These are phyloP conservation scores for Horisme vitalbata DNA, from an alignment of 2,888 invertebrate species.

Conservation along the genomic window DNA sequence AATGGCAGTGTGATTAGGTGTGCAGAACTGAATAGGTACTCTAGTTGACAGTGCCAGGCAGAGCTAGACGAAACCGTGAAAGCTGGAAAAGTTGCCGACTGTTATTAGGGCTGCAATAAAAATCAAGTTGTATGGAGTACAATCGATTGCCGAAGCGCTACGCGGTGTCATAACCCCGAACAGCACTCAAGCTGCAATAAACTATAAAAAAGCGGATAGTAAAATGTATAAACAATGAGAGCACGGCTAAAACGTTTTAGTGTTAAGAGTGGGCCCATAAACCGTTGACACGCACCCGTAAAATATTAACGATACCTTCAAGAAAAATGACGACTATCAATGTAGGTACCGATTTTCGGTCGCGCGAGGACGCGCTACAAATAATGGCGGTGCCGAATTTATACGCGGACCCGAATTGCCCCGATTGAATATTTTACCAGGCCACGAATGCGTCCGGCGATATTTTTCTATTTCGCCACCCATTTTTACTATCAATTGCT, in stretches of 20 bases:
- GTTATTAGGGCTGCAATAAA: constrained; percentile 62
- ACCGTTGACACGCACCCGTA: constrained; percentile 81
- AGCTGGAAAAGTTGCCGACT: constrained; percentile 49
- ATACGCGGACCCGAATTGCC: constrained; percentile 80
- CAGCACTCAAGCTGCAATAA: constrained; percentile 71
- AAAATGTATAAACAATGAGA: constrained; percentile 82
- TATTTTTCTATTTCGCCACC: constrained; percentile 80
- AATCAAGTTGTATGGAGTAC: constrained; percentile 65
- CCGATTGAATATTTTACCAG: constrained; percentile 82
- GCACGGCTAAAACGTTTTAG: constrained; percentile 80
- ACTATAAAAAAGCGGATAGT: constrained; percentile 79
- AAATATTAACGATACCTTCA: constrained; percentile 81
- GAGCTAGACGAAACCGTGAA: constrained; percentile 43
- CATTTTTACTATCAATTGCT: constrained; percentile 81
- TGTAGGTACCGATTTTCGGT: constrained; percentile 79
- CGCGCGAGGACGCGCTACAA: constrained; percentile 77
- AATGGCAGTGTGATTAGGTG: constrained; percentile 7
- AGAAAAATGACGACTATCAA: constrained; percentile 82
- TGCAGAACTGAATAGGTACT: constrained; percentile 14
- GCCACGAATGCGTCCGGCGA: constrained; percentile 77
- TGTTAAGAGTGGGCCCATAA: constrained; percentile 81
- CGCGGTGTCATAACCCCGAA: constrained; percentile 65
- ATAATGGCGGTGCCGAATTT: constrained; percentile 78
- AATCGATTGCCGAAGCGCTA: constrained; percentile 62
- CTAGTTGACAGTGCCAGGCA: constrained; percentile 36